phyloP scores from a whole-genome alignment of 2,797 vertebrate genomes.

The Lithobates pipiens region DNA sequence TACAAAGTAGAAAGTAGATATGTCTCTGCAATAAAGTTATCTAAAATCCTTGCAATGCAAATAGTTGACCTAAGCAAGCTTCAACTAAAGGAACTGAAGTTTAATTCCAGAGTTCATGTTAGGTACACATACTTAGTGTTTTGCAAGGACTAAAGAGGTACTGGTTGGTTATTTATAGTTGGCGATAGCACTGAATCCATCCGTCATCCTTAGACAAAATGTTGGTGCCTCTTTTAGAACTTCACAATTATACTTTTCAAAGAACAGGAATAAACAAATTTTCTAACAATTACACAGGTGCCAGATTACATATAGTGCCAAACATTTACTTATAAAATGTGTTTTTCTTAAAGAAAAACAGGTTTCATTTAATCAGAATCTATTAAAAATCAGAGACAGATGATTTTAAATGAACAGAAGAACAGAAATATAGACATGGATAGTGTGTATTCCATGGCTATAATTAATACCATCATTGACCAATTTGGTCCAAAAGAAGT shows the following conservation, averaged over 20 bases:
- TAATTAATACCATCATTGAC: neutral
- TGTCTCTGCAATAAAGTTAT: too few species aligned
- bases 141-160: too few species aligned
- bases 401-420: neutral
- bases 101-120: too few species aligned
- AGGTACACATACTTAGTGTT: too few species aligned
- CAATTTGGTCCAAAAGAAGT: neutral
- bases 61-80: too few species aligned
- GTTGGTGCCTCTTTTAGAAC: neutral
- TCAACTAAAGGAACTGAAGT: too few species aligned
- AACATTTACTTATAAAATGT: neutral
- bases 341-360: neutral
- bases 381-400: neutral
- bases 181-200: neutral
- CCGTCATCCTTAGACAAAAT: neutral
- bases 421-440: neutral
- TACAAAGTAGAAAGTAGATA: too few species aligned
- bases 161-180: too few species aligned
- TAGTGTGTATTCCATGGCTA: neutral
- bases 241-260: neutral
- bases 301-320: neutral
- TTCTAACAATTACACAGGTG: neutral
- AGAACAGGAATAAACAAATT: neutral
- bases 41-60: too few species aligned
- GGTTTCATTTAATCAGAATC: neutral